Evolutionary conservation across 2,797 vertebrate genomes (phyloP), one percentile per base, ranked within the genome.

Genomic region (Hipposideros larvatus): DNA sequence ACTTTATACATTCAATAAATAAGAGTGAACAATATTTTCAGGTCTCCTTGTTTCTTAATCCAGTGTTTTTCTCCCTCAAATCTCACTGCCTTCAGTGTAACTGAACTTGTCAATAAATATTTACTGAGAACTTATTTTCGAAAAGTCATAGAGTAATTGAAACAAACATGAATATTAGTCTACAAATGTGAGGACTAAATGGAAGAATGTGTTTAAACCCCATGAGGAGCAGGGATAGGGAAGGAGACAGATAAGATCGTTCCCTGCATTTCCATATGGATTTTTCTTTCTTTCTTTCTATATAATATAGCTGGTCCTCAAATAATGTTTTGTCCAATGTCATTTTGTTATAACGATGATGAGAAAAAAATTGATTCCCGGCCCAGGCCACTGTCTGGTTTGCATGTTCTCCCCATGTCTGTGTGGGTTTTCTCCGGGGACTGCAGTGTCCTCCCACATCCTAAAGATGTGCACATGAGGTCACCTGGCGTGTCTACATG

Each of bases 161-260:
- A 84, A 63, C 48, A 95, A 92, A 77, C 22, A 71, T 43, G 80
- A 94, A 88, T 84, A 53, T 22, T 89, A 78, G 22, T 90, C 34
- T 90, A 46, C 22, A 85, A 28, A 57, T 61, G 19, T 41, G 18
- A 85, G 48, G 24, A 41, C 11, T 74, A 66, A 93, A 70, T 6
- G 90, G 46, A 86, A 48, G n/a, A 87, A 18, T 68, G 26, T 53
- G 2, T 92, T 89, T 90, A 43, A 78, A 70, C 48, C 14, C 48
- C 48, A 14, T 51, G 48, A 13, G 48, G 48, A 24, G 59, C 24
- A 66, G 10, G 63, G 53, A 31, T 4, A 41, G 11, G 66, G 21
- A 4, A 28, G n/a, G 41, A 79, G 22, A 91, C 9, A 80, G 53
- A 91, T 11, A 93, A 87, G 31, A 75, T 21, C 28, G 57, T 91